A percentile compares a stretch with the other conserved stretches of the same genome.
Conservation (phyloP, 2,797 vertebrate species). For the Sebastes itinus region DNA sequence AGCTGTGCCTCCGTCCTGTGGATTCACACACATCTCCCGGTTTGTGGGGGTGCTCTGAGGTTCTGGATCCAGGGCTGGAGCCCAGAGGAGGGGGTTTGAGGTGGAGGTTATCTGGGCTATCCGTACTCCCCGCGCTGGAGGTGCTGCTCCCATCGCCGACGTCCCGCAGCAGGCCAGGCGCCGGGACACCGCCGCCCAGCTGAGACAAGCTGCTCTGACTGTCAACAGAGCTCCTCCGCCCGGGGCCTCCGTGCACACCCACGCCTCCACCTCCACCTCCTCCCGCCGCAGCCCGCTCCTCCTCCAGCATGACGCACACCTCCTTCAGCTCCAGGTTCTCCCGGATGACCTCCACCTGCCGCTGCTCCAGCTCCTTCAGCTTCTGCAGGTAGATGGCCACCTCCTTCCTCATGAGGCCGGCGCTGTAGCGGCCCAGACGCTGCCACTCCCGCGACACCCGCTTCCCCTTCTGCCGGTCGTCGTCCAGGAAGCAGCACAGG, state of each 20-base stretch:
- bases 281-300: slow-evolving; percentile 84
- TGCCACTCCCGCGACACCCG: slow-evolving; percentile 96
- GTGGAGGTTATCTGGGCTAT: slow-evolving; percentile 87
- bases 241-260: slow-evolving; percentile 51
- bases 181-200: slow-evolving; percentile 59
- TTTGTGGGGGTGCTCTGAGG: slow-evolving; percentile 79
- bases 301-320: slow-evolving; percentile 92
- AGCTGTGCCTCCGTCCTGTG: slow-evolving; percentile 86
- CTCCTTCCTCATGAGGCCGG: slow-evolving; percentile 94
- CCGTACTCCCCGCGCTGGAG: slow-evolving; percentile 92
- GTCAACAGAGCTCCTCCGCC: slow-evolving; percentile 91
- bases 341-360: slow-evolving; percentile 90
- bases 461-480: slow-evolving; percentile 96
- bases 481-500: slow-evolving; percentile 96
- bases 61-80: slow-evolving; percentile 28
- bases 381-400: slow-evolving; percentile 93
- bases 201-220: slow-evolving; percentile 92
- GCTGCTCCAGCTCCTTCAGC: slow-evolving; percentile 92
- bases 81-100: slow-evolving; percentile 74
- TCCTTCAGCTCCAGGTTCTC: slow-evolving; percentile 96
- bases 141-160: slow-evolving; percentile 95
- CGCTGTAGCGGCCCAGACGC: slow-evolving; percentile 91
- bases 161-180: slow-evolving; percentile 84
- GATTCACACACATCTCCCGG: slow-evolving; percentile 53
- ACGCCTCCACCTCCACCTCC: not conserved